Conservation (phyloP, 2,113 vertebrate species). For the Eupsittula cactorum region DNA sequence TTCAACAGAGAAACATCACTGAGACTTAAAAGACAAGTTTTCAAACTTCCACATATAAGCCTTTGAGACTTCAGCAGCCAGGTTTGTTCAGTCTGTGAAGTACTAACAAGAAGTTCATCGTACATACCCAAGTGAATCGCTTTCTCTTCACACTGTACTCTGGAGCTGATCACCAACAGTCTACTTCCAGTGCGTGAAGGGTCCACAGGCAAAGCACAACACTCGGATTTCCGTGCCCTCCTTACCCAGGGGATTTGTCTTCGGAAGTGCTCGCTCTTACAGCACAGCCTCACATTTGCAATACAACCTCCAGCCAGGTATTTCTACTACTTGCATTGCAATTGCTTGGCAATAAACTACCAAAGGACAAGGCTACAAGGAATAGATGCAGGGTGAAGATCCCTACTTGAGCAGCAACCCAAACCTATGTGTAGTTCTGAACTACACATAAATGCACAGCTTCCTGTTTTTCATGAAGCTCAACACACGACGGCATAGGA, state of each 20-base stretch:
- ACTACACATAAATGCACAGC: rapidly evolving
- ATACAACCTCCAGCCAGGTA: rapidly evolving
- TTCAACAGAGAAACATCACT: background rate
- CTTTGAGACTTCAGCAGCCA: background rate
- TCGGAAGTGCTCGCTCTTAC: background rate
- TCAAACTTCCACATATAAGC: background rate
- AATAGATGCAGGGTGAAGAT: background rate
- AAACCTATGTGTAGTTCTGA: background rate
- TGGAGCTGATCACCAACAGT: background rate
- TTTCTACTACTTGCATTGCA: background rate
- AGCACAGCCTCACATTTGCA: rapidly evolving
- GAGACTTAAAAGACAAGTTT: background rate
- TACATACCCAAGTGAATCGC: background rate
- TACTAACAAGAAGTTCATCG: background rate
- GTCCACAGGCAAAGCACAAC: background rate
- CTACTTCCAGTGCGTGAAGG: rapidly evolving
- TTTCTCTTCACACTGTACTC: background rate
- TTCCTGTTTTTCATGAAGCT: background rate
- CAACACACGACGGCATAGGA: background rate
- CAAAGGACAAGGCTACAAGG: background rate
- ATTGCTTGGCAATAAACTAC: background rate
- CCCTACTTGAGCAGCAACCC: background rate
- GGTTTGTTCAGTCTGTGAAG: background rate
- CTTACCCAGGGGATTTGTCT: too few species aligned
- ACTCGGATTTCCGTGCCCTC: background rate